phyloP scores from a whole-genome alignment of 2,797 vertebrate species.

The Arrhamphus sclerolepis region DNA sequence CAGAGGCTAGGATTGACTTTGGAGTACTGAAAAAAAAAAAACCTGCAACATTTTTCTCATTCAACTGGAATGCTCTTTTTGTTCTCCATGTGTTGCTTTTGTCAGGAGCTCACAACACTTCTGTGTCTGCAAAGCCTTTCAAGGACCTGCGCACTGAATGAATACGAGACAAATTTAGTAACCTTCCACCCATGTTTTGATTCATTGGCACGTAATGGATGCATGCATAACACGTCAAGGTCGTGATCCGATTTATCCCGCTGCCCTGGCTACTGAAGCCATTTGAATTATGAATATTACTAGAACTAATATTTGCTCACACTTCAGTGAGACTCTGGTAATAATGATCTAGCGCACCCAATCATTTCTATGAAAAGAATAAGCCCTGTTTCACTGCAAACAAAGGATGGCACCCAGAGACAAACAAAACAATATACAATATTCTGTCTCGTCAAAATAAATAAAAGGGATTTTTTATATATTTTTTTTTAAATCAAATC shows the following conservation, averaged over 20 bases:
- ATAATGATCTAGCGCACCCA: conserved; percentile 61
- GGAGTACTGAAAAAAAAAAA: conserved; percentile 36
- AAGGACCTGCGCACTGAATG: conserved; percentile 77
- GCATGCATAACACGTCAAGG: conserved; percentile 76
- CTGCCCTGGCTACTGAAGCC: conserved; percentile 60
- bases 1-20: conserved; percentile 25
- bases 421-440: conserved; percentile 28
- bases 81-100: conserved; percentile 57
- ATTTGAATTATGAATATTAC: conserved; percentile 74
- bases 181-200: conserved; percentile 82
- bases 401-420: conserved; percentile 25
- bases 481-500: too few relatives aligned
- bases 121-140: conserved; percentile 64
- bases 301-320: conserved; percentile 57
- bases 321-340: conserved; percentile 49
- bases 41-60: conserved; percentile 37
- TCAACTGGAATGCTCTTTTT: conserved; percentile 46
- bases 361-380: conserved; percentile 52
- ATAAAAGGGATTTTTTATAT: too few relatives aligned
- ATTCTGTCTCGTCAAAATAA: not conserved
- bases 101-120: conserved; percentile 50
- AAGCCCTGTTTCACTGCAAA: conserved; percentile 25
- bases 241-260: conserved; percentile 74
- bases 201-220: conserved; percentile 75
- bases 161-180: conserved; percentile 76